These are phyloP conservation scores for Lamprotornis superbus DNA, from an alignment of 2,113 vertebrate species.

Conservation along the genomic window DNA sequence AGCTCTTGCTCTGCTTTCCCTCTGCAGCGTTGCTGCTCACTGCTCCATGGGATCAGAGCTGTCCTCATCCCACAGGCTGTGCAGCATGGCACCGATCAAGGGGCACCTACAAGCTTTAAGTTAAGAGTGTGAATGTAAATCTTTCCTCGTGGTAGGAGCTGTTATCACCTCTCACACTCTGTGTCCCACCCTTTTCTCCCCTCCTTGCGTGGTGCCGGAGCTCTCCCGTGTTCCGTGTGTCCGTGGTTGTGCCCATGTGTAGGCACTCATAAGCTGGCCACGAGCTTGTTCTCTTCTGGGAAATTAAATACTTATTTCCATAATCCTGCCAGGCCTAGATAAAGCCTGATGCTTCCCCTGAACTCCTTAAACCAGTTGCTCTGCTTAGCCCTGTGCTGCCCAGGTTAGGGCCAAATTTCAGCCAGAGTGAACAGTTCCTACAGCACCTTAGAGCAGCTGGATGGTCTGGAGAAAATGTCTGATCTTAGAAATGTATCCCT, in stretches of 20 bases:
- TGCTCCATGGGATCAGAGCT: rapidly evolving
- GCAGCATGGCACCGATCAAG: rapidly evolving
- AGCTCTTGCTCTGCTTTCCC: neutral
- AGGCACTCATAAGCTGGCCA: neutral
- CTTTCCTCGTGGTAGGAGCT: neutral
- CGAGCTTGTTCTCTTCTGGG: neutral
- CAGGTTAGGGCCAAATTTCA: neutral
- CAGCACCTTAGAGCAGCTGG: neutral
- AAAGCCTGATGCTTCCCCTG: neutral
- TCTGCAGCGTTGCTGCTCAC: rapidly evolving
- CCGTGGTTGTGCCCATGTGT: rapidly evolving
- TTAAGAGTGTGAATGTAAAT: neutral
- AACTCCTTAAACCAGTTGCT: neutral
- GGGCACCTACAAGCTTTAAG: rapidly evolving
- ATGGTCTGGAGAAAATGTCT: neutral
- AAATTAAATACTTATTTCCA: slow-evolving; percentile 12
- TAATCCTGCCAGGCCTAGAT: neutral
- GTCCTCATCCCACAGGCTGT: neutral
- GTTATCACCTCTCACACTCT: neutral
- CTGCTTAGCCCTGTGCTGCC: neutral
- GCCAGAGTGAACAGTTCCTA: neutral
- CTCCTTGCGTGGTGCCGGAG: rapidly evolving
- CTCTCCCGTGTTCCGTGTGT: rapidly evolving
- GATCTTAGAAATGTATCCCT: neutral
- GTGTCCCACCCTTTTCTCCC: neutral